These are phyloP conservation scores for Meghimatium bilineatum DNA, from an alignment of 2,888 invertebrate species.

Conservation along the genomic window DNA sequence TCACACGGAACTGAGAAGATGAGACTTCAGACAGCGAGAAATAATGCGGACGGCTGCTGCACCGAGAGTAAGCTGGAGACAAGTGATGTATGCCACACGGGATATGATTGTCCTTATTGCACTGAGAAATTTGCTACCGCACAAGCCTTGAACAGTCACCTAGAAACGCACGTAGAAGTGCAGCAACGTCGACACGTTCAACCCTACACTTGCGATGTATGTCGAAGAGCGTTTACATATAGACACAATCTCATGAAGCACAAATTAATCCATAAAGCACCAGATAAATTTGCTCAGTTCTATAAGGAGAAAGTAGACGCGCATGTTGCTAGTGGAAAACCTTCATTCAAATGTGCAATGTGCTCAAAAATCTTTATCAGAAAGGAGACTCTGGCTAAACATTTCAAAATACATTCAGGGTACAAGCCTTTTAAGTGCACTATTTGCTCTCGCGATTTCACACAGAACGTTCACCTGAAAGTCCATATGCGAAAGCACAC, in stretches of 20 bases:
- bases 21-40: not conserved
- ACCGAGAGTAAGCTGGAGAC: not conserved
- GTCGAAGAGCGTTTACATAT: constrained; percentile 50
- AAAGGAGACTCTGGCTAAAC: constrained; percentile 51
- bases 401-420: constrained; percentile 50
- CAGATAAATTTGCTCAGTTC: constrained; percentile 47
- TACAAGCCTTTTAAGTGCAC: constrained; percentile 49
- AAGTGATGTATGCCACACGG: constrained; percentile 25
- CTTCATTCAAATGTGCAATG: constrained; percentile 43
- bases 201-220: constrained; percentile 49
- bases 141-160: constrained; percentile 51
- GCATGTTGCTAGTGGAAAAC: constrained; percentile 49
- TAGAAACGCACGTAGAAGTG: constrained; percentile 51
- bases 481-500: constrained; percentile 53
- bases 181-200: constrained; percentile 50
- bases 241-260: constrained; percentile 51
- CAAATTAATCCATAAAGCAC: constrained; percentile 45
- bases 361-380: constrained; percentile 51
- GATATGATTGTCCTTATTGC: constrained; percentile 53
- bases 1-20: constrained; percentile 30
- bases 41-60: not conserved
- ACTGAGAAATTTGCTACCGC: constrained; percentile 51
- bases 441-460: constrained; percentile 45
- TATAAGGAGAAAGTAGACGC: constrained; percentile 47
- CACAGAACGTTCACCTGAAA: constrained; percentile 52